Evolutionary conservation across 2,113 vertebrate species (phyloP), one percentile per base, ranked within the genome.

Genomic region (Pagrus major): DNA sequence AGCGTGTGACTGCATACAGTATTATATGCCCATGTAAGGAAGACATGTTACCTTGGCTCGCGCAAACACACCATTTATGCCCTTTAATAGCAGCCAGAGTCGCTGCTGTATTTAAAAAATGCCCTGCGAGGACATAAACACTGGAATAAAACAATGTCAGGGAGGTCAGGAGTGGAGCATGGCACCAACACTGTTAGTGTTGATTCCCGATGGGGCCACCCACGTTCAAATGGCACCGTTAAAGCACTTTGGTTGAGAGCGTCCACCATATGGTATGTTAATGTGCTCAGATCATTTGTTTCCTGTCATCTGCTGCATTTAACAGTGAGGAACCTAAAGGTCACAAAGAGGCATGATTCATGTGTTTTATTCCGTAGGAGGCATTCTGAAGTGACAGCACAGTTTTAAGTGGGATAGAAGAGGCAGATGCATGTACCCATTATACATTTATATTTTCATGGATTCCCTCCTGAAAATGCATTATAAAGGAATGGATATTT

Each of bases 61-160:
- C 46, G 11, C 47, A 67, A 76, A 52, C 76, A 7, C 37, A 52
- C 78, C 80, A 74, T 89, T 76, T 89, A 90, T 79, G 88, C 85
- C 73, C 49, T 2, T 42, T 41, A 23, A 42, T 11, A 6, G 67
- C 18, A 59, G 56, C 37, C 12, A 15, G 27, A 47, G 44, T 66
- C 59, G 11, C 0, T 0, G 71, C 66, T 6, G 21, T 25, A 1
- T 16, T 72, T 59, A 44, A 1, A 52, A 71, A 46, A 44, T 1
- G 3, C 39, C 9, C 39, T 3, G 37, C 8, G n/a, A 39, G 49
- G 60, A 59, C 9, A 39, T 84, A 78, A 84, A 89, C 78, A 33
- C 2, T 33, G 21, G 42, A 54, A 67, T 68, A 15, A 79, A 84
- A 83, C 71, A 51, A 44, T 46, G 69, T 56, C 41, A 23, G 3